phyloP scores from a whole-genome alignment of 2,113 vertebrate genomes.

The Mesocricetus auratus region DNA sequence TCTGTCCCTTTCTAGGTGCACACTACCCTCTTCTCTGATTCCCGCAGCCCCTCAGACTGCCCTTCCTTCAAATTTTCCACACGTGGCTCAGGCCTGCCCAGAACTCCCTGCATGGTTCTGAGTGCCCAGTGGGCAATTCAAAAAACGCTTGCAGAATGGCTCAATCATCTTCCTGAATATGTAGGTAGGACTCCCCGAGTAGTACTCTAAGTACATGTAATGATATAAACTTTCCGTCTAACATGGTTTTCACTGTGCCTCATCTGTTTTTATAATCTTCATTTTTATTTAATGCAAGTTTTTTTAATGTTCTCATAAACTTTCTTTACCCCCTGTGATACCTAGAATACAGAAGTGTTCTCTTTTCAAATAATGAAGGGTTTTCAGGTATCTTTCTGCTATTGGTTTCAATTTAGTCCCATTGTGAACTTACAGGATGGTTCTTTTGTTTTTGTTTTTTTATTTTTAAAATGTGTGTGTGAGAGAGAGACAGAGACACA shows the following conservation, averaged over 20 bases:
- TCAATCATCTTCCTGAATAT: background rate
- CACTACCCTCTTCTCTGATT: background rate
- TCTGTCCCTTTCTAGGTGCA: background rate
- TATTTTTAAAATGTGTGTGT: background rate
- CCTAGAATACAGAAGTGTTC: conserved; percentile 1
- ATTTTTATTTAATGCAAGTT: conserved; percentile 7
- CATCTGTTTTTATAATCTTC: background rate
- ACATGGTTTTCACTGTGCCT: background rate
- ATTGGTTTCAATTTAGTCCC: conserved; percentile 33
- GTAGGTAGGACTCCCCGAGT: conserved; percentile 1
- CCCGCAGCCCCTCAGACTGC: background rate
- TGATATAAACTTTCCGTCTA: background rate
- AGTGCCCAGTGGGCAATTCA: background rate
- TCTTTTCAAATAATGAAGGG: background rate
- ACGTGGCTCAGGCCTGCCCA: background rate
- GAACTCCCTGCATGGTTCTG: background rate
- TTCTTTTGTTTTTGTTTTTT: background rate
- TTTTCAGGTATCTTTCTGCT: background rate
- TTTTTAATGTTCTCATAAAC: background rate
- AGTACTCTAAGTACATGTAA: background rate
- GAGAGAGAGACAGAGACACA: background rate
- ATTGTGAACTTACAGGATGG: background rate
- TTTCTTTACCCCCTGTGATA: background rate
- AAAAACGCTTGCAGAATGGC: background rate
- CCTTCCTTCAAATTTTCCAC: background rate